Evolutionary conservation across 1,140 invertebrate species (phyloP).

Genomic region (Heliconius congener): DNA sequence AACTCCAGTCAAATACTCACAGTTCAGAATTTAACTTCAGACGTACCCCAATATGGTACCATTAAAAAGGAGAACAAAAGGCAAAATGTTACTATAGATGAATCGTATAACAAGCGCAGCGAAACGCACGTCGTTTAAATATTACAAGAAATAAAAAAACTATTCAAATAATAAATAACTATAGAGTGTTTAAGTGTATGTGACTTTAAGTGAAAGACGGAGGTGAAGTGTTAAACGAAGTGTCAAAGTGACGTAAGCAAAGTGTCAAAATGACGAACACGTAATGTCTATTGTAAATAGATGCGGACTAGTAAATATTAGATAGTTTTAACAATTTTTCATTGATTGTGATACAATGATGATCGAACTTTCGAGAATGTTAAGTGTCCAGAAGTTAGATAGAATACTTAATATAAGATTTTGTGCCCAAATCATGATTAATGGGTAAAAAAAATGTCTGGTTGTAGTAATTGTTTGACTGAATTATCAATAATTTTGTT

Average conservation of each 20-base stretch:
- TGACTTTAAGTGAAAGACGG: slow-evolving; percentile 25
- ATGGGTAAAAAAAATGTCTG: slow-evolving; percentile 38
- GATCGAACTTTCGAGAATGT: slow-evolving; percentile 48
- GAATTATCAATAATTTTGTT: slow-evolving; percentile 58
- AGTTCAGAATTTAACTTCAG: slow-evolving; percentile 73
- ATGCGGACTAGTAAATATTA: slow-evolving; percentile 51
- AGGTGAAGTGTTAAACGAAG: slow-evolving; percentile 19
- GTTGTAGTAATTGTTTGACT: slow-evolving; percentile 65
- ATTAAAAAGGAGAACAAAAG: slow-evolving; percentile 79
- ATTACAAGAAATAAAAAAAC: neutral
- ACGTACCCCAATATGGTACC: slow-evolving; percentile 78
- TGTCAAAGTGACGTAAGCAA: slow-evolving; percentile 25
- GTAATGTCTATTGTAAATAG: slow-evolving; percentile 39
- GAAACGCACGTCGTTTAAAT: slow-evolving; percentile 74
- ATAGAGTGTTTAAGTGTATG: slow-evolving; percentile 32
- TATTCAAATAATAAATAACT: slow-evolving; percentile 29
- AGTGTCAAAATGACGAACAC: slow-evolving; percentile 16
- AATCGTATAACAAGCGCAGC: slow-evolving; percentile 70
- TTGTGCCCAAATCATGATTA: slow-evolving; percentile 29
- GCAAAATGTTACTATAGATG: slow-evolving; percentile 76
- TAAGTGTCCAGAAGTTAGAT: slow-evolving; percentile 54
- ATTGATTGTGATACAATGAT: slow-evolving; percentile 72
- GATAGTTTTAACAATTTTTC: slow-evolving; percentile 70
- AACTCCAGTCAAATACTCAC: slow-evolving; percentile 77
- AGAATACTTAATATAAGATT: slow-evolving; percentile 39